Conservation (phyloP, 1,140 invertebrate species). For the Dreissena polymorpha region DNA sequence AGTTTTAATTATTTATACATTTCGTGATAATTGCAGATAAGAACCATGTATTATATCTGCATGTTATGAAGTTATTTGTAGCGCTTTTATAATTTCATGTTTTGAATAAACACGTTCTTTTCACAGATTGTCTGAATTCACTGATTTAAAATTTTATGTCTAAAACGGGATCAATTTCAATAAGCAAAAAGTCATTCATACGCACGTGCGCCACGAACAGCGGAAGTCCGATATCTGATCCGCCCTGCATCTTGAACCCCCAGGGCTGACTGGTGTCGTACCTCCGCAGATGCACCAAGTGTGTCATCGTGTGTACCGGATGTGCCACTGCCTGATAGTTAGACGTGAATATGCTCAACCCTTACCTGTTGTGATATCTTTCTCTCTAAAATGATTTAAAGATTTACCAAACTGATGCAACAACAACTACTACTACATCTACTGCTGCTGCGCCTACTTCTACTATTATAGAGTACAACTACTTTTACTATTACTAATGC, state of each 20-base stretch:
- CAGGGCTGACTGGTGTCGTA: slow-evolving; percentile 88
- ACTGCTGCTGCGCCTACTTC: no score
- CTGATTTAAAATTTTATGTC: background rate
- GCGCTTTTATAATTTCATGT: background rate
- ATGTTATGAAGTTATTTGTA: background rate
- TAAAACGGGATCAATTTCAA: no score
- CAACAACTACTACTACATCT: no score
- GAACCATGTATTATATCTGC: background rate
- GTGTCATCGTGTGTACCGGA: slow-evolving; percentile 7
- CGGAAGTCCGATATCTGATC: slow-evolving; percentile 94
- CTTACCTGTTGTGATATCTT: no score
- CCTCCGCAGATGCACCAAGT: slow-evolving; percentile 73
- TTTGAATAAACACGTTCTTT: background rate
- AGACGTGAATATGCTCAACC: no score
- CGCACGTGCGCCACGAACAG: slow-evolving; percentile 95
- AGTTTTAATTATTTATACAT: no score
- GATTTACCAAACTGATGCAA: no score
- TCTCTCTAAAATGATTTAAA: no score
- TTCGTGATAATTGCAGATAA: no score
- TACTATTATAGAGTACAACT: no score
- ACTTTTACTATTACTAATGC: no score
- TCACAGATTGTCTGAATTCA: background rate
- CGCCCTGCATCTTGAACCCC: slow-evolving; percentile 97
- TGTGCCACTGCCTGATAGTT: no score
- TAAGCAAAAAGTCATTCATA: slow-evolving; percentile 28